Evolutionary conservation across 1,140 invertebrate genomes (phyloP).

Genomic region (Campoletis sonorensis): DNA sequence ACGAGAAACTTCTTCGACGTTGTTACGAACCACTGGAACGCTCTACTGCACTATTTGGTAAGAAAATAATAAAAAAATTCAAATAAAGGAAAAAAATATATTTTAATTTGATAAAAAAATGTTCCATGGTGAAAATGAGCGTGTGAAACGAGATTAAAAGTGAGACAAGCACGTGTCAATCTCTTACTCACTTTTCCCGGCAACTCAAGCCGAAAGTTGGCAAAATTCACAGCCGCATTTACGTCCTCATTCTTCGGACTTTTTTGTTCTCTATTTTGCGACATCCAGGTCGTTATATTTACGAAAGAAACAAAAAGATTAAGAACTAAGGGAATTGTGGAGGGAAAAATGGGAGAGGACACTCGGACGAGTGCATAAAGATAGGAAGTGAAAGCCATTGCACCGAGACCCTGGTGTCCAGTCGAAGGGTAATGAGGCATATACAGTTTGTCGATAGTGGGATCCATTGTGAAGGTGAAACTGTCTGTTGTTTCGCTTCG

Average conservation of each 20-base stretch:
- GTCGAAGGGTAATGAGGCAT: slow-evolving; percentile 48
- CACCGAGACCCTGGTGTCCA: slow-evolving; percentile 22
- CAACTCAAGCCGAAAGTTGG: too few species aligned
- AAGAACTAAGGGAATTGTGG: not conserved
- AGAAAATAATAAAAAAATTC: slow-evolving; percentile 49
- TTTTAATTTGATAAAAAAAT: not conserved
- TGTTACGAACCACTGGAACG: slow-evolving; percentile 49
- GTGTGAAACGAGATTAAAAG: not conserved
- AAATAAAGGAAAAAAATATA: not conserved
- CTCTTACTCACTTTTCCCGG: too few species aligned
- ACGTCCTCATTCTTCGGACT: too few species aligned
- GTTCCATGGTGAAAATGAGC: not conserved
- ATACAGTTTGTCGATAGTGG: slow-evolving; percentile 48
- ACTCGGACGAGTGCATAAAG: not conserved
- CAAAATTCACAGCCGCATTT: too few species aligned
- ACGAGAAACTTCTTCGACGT: slow-evolving; percentile 64
- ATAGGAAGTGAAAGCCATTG: slow-evolving; percentile 7
- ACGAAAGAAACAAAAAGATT: not conserved
- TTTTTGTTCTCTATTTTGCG: not conserved
- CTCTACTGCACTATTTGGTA: slow-evolving; percentile 73
- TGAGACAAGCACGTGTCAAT: too few species aligned
- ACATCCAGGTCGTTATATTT: too few species aligned
- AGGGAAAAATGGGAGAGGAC: not conserved
- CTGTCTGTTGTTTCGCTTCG: not conserved
- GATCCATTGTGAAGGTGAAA: slow-evolving; percentile 44